Conservation (phyloP, 2,888 invertebrate species). For the Cheilosia soror region DNA sequence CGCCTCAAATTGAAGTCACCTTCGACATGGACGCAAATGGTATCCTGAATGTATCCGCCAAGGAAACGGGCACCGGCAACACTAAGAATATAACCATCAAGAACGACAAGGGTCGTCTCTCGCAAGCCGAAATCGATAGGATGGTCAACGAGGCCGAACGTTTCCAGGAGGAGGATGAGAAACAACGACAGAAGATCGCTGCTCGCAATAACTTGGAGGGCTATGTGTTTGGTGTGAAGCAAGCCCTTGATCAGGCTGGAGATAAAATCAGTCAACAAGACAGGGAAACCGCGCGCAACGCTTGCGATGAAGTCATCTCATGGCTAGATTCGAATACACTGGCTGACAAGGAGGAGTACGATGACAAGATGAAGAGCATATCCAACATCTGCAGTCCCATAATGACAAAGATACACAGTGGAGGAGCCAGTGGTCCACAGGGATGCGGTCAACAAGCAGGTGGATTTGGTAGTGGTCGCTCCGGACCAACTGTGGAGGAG, state of each 20-base stretch:
- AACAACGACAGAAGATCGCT: constrained; percentile 87
- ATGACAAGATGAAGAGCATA: constrained; percentile 82
- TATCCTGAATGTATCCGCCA: constrained; percentile 93
- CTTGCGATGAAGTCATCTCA: constrained; percentile 87
- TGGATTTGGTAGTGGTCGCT: constrained; percentile 85
- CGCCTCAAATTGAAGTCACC: constrained; percentile 92
- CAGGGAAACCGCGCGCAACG: constrained; percentile 87
- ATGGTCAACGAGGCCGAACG: constrained; percentile 89
- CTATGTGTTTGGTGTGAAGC: constrained; percentile 88
- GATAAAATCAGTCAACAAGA: constrained; percentile 87
- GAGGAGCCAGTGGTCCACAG: constrained; percentile 56
- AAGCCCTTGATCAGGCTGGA: constrained; percentile 87
- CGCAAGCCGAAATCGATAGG: constrained; percentile 90
- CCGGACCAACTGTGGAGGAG: constrained; percentile 79
- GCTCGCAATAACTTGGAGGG: constrained; percentile 89
- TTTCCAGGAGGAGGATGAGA: constrained; percentile 88
- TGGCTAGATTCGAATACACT: constrained; percentile 92
- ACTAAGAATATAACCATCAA: constrained; percentile 90
- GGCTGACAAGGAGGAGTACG: constrained; percentile 90
- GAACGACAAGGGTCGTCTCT: constrained; percentile 90
- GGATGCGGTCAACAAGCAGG: constrained; percentile 85
- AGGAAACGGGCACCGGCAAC: constrained; percentile 86
- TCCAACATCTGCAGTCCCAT: constrained; percentile 81
- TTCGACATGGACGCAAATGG: constrained; percentile 94
- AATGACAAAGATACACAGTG: constrained; percentile 76